Conservation (phyloP, 2,797 vertebrate genomes). For the Chlorospingus flavigularis region DNA sequence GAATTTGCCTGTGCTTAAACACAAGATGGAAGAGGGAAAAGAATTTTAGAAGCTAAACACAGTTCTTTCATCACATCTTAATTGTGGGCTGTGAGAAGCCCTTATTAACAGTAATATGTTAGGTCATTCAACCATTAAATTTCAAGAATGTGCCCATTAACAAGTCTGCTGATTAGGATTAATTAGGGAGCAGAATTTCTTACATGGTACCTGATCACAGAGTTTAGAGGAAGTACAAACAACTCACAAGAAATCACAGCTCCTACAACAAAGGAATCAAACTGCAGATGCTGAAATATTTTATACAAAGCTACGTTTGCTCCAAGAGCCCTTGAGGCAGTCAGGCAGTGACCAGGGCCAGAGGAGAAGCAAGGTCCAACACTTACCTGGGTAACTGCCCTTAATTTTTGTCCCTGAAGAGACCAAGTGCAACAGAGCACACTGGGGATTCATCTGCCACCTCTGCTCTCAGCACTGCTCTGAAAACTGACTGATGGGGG, state of each 20-base stretch:
- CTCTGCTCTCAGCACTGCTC: neutral
- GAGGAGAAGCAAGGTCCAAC: rapidly evolving
- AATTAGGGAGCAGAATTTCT: neutral
- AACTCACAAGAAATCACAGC: neutral
- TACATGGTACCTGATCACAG: neutral
- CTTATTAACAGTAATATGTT: neutral
- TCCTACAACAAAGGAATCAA: neutral
- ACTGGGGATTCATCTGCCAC: neutral
- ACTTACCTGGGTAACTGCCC: neutral
- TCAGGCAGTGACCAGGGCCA: neutral
- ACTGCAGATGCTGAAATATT: neutral
- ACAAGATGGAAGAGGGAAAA: neutral
- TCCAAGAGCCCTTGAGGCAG: neutral
- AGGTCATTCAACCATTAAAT: neutral
- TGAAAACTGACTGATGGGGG: rapidly evolving
- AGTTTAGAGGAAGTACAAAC: neutral
- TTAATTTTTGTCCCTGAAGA: neutral
- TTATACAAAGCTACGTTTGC: neutral
- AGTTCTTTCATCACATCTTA: neutral
- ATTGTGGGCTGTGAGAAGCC: neutral
- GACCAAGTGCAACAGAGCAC: neutral
- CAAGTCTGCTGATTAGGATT: slow-evolving; percentile 14
- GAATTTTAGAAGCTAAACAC: neutral
- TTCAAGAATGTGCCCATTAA: neutral
- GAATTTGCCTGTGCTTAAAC: neutral